Percentiles rank a stretch among this genome's conserved stretches.
Evolutionary conservation across 2,113 vertebrate genomes (phyloP).

Genomic region (Ctenodactylus gundi): DNA sequence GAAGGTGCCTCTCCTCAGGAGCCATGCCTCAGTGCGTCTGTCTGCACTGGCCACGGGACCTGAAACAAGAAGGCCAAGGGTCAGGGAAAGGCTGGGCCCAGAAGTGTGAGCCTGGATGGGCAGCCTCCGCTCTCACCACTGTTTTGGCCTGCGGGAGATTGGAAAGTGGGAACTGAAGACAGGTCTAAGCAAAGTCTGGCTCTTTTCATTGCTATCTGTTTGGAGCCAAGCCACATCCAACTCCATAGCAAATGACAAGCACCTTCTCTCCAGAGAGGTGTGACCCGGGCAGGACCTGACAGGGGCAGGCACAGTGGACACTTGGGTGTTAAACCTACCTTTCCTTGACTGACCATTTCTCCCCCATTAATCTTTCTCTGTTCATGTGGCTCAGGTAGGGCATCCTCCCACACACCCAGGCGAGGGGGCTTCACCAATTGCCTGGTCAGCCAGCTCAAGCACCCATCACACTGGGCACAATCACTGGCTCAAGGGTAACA

Average conservation of each 20-base stretch:
- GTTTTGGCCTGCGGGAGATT: background rate
- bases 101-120: background rate
- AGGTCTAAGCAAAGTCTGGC: constrained; percentile 52
- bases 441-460: background rate
- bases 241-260: background rate
- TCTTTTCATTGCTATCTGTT: background rate
- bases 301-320: background rate
- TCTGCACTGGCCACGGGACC: background rate
- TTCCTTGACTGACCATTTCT: background rate
- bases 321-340: background rate
- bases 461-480: accelerated
- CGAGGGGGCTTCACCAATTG: background rate
- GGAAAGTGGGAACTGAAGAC: background rate
- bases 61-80: background rate
- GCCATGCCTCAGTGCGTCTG: background rate
- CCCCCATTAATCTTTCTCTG: background rate
- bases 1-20: background rate
- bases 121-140: background rate
- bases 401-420: background rate
- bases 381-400: background rate
- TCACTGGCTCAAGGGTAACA: background rate
- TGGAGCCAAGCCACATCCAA: constrained; percentile 42
- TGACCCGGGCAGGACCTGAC: background rate
- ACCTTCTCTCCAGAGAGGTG: background rate
- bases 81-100: background rate